phyloP scores from a whole-genome alignment of 2,113 vertebrate genomes.

The Serinus canaria region DNA sequence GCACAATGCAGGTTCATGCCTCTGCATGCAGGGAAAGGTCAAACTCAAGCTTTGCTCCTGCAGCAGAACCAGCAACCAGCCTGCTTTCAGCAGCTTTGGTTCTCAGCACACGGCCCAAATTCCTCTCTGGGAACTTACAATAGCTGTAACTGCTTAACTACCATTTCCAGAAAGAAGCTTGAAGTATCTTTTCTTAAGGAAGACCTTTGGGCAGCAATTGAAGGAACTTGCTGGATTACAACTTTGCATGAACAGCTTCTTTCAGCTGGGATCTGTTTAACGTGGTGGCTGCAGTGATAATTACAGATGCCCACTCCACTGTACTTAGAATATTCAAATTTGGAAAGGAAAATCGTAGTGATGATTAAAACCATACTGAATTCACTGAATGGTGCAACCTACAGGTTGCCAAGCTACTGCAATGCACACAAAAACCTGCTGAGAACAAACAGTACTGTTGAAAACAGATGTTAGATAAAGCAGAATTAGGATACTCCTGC shows the following conservation, averaged over 20 bases:
- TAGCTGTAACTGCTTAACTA: background rate
- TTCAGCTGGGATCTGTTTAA: background rate
- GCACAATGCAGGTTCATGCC: slow-evolving; percentile 21
- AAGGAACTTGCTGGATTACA: background rate
- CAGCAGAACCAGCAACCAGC: background rate
- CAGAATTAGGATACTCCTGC: slow-evolving; percentile 16
- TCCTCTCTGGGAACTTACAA: background rate
- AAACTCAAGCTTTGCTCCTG: background rate
- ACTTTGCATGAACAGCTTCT: background rate
- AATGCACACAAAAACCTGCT: slow-evolving; percentile 59
- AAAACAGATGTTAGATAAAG: slow-evolving; percentile 57
- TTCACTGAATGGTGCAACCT: slow-evolving; percentile 26
- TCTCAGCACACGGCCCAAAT: background rate
- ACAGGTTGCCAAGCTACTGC: slow-evolving; percentile 55
- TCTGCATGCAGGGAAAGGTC: background rate
- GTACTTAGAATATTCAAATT: slow-evolving; percentile 32
- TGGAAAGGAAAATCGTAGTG: slow-evolving; percentile 39
- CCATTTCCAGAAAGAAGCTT: background rate
- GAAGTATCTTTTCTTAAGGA: background rate
- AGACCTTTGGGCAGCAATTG: background rate
- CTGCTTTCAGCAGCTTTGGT: background rate
- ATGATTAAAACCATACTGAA: slow-evolving; percentile 34
- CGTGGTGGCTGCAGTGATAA: background rate
- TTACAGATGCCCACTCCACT: background rate
- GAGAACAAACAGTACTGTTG: slow-evolving; percentile 60